Base-by-base conservation (phyloP, 2,113 vertebrate genomes). In the Neolamprologus tretocephalus region DNA sequence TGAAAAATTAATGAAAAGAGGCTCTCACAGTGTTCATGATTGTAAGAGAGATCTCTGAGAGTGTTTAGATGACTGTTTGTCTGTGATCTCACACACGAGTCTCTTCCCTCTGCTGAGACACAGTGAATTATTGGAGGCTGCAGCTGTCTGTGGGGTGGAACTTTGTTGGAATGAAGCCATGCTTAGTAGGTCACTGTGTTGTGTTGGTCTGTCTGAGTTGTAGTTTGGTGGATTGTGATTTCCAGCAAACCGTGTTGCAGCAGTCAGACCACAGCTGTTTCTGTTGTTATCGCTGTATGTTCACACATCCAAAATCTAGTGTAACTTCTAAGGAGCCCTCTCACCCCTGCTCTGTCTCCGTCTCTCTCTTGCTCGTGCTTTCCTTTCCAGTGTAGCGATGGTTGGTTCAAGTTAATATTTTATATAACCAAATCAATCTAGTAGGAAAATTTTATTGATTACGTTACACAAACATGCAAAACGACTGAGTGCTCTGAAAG, bases 401-500 rank as follows among this genome's bases (percentile, higher is more conserved):
- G 73, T 80, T 90, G 17, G 53, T 91, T 26, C 13, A 16, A 13
- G 3, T 19, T 23, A 2, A 14, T 26, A 83, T 53, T 80, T 37
- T 54, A 4, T 40, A 26, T 13, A 49, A 66, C 7, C 19, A 23
- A 42, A 45, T 54, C n/a, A 26, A 19, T 63, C 51, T 80, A 13
- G 4, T 26, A 21, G 57, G 35, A 31, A 68, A n/a, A 6, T 53
- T 17, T 78, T 61, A 31, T 84, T 63, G 58, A 92, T 90, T 86
- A 66, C 81, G 66, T 95, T 94, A 94, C 95, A 95, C 95, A 96
- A 95, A 94, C 96, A 96, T 97, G 96, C 96, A 96, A 96, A 96
- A 96, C 53, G 80, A 86, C 88, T 13, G 42, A 83, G 80, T 89
- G 16, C 82, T 87, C 45, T 58, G 16, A 93, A 83, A 73, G 35